These are phyloP conservation scores for Pangasius larnaudii DNA, from an alignment of 2,797 vertebrate species.

Conservation along the genomic window DNA sequence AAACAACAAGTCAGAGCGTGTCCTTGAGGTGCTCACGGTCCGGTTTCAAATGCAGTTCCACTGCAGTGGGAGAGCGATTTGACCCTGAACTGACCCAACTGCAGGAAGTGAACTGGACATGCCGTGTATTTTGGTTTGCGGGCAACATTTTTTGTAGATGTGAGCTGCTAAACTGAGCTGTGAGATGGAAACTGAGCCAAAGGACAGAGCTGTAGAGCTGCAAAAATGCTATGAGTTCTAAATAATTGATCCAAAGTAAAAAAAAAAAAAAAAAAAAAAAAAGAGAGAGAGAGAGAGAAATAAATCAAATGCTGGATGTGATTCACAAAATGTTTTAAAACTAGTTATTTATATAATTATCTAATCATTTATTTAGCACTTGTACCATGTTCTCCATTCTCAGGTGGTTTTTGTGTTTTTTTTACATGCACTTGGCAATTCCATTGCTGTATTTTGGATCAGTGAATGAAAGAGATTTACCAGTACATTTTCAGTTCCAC, in stretches of 20 bases:
- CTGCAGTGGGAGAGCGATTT: neutral
- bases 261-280: neutral
- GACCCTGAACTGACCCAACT: constrained; percentile 6
- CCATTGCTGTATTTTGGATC: neutral
- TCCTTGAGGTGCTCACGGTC: neutral
- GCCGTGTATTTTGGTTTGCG: neutral
- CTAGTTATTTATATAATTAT: neutral
- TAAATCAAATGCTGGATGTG: neutral
- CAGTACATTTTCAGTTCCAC: neutral
- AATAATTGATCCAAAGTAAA: neutral
- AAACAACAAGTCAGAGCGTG: neutral
- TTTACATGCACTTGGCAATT: constrained; percentile 9
- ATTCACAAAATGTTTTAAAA: constrained; percentile 16
- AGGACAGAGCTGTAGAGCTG: constrained; percentile 2
- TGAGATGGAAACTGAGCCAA: constrained; percentile 2
- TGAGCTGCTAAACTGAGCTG: neutral
- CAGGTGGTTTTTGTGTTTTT: neutral
- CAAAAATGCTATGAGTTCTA: neutral
- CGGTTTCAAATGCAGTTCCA: neutral
- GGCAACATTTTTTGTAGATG: neutral
- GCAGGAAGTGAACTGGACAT: neutral
- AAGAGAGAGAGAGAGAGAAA: neutral
- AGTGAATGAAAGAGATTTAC: neutral
- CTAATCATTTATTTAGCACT: neutral
- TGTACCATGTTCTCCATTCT: neutral